A percentile compares a stretch with the other conserved stretches of the same genome.
phyloP scores from a whole-genome alignment of 2,797 vertebrate genomes.

The Clamator glandarius region DNA sequence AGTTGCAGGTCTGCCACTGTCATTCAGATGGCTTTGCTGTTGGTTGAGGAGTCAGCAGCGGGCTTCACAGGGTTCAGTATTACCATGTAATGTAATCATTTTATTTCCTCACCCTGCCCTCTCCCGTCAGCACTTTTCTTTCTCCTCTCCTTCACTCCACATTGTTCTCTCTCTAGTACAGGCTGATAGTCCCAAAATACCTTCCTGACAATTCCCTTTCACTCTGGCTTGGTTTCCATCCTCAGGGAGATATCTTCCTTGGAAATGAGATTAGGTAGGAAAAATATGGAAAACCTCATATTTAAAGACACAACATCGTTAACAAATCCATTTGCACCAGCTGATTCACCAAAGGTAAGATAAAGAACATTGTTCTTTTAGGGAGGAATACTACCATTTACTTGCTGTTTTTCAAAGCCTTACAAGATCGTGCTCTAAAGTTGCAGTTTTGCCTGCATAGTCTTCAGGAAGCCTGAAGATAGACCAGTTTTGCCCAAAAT shows the following conservation, averaged over 20 bases:
- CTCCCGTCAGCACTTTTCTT: not conserved
- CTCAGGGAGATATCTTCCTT: not conserved
- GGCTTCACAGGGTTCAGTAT: not conserved
- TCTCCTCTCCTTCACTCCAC: accelerated
- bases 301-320: not conserved
- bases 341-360: not conserved
- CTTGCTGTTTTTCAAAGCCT: not conserved
- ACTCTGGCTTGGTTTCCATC: not conserved
- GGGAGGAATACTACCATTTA: not conserved
- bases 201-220: not conserved
- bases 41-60: not conserved
- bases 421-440: not conserved
- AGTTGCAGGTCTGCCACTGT: not conserved
- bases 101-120: not conserved
- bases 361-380: not conserved
- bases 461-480: not conserved
- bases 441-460: not conserved
- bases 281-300: not conserved
- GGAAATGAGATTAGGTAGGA: not conserved
- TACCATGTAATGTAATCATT: not conserved
- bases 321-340: not conserved
- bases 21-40: not conserved
- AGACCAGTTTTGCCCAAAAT: not conserved
- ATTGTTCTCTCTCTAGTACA: not conserved
- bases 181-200: not conserved